Base-by-base conservation (phyloP, 1,140 invertebrate genomes). In the Rhopalosiphum padi region DNA sequence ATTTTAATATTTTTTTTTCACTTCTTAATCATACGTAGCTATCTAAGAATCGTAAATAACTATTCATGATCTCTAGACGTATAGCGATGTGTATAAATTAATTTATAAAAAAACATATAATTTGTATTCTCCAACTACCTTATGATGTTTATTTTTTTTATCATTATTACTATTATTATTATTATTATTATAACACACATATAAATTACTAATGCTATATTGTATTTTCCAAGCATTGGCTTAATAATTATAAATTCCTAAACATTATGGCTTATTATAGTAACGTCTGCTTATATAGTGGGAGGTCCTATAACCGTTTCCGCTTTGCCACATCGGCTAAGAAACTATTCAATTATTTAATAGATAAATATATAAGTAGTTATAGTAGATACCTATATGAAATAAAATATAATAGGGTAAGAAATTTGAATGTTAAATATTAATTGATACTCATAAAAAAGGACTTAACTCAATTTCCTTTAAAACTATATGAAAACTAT, bases 171-270 rank as follows among this genome's bases (percentile, higher is more conserved):
- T 51, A 51, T 88, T 51, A 51, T 51, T 89, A 89, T 30, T 51
- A 51, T 88, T 51, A 51, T 51, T 90, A 43, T 90, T 43, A 43
- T 30, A 53, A 89, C 87, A 89, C 87, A 53, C 87, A 53, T 30
- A 89, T n/a, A 37, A 55, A 89, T 55, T 55, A 89, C 51, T 89
- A 89, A 89, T 89, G 88, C 51, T 21, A 41, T 53, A 55, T 55
- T 53, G 88, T 89, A 23, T 89, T 37, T 55, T 53, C 35, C 51
- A 25, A 37, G 22, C 48, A 55, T 89, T 41, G 35, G 35, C 15
- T 55, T 89, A 35, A 55, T 55, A 89, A 89, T 89, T 55, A 55
- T 89, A 22, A 55, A 55, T 55, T 89, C 88, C 37, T 41, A 25
- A 55, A 55, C 35, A 89, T 55, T 22, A 89, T 55, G 22, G 25